These are phyloP conservation scores for Margaritifera margaritifera DNA, from an alignment of 2,888 invertebrate genomes.

Conservation along the genomic window DNA sequence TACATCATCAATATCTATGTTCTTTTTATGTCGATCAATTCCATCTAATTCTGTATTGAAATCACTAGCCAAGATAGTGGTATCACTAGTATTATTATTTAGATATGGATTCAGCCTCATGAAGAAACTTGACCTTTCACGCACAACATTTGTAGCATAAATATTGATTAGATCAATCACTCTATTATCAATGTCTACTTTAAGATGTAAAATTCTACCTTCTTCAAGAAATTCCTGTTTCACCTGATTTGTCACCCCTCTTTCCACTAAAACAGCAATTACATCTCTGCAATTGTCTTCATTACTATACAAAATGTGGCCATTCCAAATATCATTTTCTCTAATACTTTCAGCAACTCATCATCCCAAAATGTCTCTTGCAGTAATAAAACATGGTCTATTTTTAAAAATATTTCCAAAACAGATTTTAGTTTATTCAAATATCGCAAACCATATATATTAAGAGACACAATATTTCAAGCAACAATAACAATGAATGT, in stretches of 20 bases:
- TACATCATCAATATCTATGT: neutral
- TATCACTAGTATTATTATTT: neutral
- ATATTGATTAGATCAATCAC: neutral
- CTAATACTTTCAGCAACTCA: neutral
- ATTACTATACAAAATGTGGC: neutral
- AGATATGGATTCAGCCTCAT: neutral
- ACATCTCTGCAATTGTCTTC: neutral
- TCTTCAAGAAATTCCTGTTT: neutral
- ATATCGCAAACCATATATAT: neutral
- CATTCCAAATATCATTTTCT: neutral
- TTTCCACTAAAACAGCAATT: neutral
- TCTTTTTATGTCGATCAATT: neutral
- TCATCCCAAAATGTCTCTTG: constrained; percentile 1
- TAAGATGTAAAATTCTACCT: neutral
- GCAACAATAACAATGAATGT: neutral
- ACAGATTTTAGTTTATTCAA: neutral
- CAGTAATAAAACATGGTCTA: neutral
- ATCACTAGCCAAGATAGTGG: neutral
- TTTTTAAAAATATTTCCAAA: neutral
- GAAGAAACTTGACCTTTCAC: neutral
- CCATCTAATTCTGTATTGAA: neutral
- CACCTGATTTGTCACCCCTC: neutral
- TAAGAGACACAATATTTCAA: neutral
- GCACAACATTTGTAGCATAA: neutral
- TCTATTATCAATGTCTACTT: neutral